phyloP scores from a whole-genome alignment of 1,140 invertebrate species.

The Aphelenchoides fujianensis region DNA sequence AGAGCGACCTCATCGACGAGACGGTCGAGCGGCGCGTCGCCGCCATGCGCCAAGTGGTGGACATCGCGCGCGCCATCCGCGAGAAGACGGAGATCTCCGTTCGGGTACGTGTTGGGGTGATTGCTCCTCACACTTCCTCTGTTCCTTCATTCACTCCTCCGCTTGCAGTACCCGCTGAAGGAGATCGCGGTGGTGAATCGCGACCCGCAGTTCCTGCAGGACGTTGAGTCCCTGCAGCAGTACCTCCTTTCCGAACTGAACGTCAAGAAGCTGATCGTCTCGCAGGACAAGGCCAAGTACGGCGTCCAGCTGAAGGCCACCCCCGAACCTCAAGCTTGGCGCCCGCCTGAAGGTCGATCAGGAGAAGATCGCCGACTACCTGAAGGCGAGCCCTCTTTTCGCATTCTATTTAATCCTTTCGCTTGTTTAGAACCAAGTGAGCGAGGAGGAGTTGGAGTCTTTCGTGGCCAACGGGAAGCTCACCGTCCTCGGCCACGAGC shows the following conservation, averaged over 20 bases:
- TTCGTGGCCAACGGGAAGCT: constrained; percentile 74
- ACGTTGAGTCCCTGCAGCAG: constrained; percentile 75
- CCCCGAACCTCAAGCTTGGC: constrained; percentile 85
- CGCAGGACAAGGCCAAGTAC: constrained; percentile 85
- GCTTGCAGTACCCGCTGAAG: too few relatives aligned
- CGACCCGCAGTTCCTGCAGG: constrained; percentile 74
- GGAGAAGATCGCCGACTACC: constrained; percentile 76
- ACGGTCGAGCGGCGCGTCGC: constrained; percentile 83
- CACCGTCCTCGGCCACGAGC: constrained; percentile 73
- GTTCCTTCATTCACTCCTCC: too few relatives aligned
- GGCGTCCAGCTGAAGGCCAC: constrained; percentile 86
- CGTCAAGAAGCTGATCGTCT: constrained; percentile 78
- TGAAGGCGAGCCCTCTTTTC: too few relatives aligned
- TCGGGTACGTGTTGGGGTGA: constrained; percentile 12
- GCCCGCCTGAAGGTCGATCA: constrained; percentile 81
- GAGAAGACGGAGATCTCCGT: constrained; percentile 88
- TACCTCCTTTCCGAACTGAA: constrained; percentile 87
- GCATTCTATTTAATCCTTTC: constrained; percentile 27
- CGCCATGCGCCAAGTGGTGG: constrained; percentile 90
- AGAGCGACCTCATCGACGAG: constrained; percentile 73
- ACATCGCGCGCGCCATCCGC: constrained; percentile 83
- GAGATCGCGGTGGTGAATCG: constrained; percentile 91
- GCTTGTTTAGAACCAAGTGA: constrained; percentile 67
- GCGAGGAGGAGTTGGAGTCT: constrained; percentile 75
- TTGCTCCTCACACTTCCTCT: too few relatives aligned